Evolutionary conservation across 2,113 vertebrate genomes (phyloP).

Genomic region (Saimiri boliviensis): DNA sequence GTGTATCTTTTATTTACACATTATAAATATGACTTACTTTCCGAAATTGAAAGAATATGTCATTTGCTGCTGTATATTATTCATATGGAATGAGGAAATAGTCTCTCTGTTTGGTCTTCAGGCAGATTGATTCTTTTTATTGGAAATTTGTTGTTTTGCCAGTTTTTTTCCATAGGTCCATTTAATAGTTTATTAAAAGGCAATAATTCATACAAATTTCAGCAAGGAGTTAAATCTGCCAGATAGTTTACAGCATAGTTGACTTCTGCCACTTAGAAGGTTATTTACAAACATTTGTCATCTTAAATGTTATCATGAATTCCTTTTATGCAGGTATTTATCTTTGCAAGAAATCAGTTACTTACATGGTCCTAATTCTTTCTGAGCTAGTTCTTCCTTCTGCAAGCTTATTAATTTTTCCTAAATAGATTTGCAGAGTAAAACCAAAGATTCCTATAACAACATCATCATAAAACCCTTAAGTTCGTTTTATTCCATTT

Average conservation of each 20-base stretch:
- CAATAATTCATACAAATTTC: slow-evolving; percentile 64
- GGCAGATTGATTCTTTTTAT: slow-evolving; percentile 59
- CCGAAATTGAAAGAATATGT: slow-evolving; percentile 41
- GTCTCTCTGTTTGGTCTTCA: background rate
- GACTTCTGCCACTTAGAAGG: slow-evolving; percentile 69
- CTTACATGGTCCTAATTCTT: slow-evolving; percentile 13
- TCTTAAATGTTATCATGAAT: slow-evolving; percentile 53
- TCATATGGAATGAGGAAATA: background rate
- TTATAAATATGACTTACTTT: slow-evolving; percentile 48
- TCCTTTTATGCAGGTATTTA: slow-evolving; percentile 48
- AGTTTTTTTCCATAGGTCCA: slow-evolving; percentile 68
- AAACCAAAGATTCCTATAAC: background rate
- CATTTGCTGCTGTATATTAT: background rate
- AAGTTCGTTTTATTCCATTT: background rate
- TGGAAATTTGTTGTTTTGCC: slow-evolving; percentile 64
- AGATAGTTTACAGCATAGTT: slow-evolving; percentile 69
- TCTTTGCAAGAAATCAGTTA: slow-evolving; percentile 15
- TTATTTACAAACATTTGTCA: slow-evolving; percentile 69
- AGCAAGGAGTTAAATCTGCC: slow-evolving; percentile 55
- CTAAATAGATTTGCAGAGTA: slow-evolving; percentile 13
- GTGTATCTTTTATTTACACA: slow-evolving; percentile 61
- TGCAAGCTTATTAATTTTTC: background rate
- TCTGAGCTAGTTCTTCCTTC: background rate
- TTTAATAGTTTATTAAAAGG: slow-evolving; percentile 76
- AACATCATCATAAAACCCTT: background rate